Percentiles rank a stretch among this genome's conserved stretches.
Conservation (phyloP, 2,888 invertebrate species). For the Anaspis maculata region DNA sequence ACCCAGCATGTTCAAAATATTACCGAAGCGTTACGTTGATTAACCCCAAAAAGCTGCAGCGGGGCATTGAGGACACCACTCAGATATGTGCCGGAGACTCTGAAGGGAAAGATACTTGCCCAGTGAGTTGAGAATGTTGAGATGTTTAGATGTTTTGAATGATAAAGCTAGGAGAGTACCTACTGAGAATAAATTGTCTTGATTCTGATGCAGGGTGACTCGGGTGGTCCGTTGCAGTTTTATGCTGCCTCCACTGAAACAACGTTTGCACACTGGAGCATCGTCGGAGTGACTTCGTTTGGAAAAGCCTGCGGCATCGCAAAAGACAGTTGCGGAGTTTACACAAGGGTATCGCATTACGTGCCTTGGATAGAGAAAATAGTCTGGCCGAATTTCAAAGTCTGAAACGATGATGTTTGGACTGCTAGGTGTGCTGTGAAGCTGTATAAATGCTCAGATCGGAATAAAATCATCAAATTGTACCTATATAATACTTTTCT, state of each 20-base stretch:
- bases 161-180: no score
- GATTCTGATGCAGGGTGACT: constrained; percentile 43
- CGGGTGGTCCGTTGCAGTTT: constrained; percentile 49
- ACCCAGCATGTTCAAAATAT: constrained; percentile 8
- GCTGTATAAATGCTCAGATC: no score
- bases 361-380: no score
- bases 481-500: no score
- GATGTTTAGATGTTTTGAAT: no score
- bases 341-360: constrained; percentile 10
- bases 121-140: no score
- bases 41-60: constrained; percentile 7
- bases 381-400: no score
- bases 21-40: constrained; percentile 5
- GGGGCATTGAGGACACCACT: constrained; percentile 18
- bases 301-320: constrained; percentile 28
- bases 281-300: constrained; percentile 36
- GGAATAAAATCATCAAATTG: no score
- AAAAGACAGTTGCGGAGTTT: neutral
- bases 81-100: constrained; percentile 25
- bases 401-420: no score
- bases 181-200: constrained; percentile 9
- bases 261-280: no score
- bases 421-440: no score
- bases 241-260: neutral
- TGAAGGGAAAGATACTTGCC: constrained; percentile 23